Conservation (phyloP, 2,797 vertebrate genomes). For the Typhlichthys eigenmanni region DNA sequence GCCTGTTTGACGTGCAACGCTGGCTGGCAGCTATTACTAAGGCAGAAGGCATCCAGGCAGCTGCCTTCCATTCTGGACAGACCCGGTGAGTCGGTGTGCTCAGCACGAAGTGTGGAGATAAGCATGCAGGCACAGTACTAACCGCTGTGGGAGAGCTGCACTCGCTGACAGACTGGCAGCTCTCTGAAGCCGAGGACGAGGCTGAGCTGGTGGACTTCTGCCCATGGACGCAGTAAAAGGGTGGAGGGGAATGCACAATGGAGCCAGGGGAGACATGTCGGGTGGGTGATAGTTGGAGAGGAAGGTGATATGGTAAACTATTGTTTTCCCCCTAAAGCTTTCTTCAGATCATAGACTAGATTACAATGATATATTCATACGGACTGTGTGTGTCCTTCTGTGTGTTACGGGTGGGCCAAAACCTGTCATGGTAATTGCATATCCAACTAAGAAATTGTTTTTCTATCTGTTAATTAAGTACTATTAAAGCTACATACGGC, state of each 20-base stretch:
- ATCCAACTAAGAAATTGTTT: no score
- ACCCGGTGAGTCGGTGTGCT: constrained; percentile 19
- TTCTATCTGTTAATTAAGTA: no score
- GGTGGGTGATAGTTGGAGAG: constrained; percentile 37
- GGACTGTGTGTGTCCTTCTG: no score
- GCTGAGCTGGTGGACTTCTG: constrained; percentile 99
- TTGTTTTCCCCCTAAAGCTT: constrained; percentile 5
- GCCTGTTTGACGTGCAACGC: no score
- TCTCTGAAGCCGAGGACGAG: constrained; percentile 96
- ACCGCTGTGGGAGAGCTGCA: constrained; percentile 97
- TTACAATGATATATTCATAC: no score
- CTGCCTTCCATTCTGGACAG: no score
- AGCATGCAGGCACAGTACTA: constrained; percentile 74
- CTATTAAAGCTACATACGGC: no score
- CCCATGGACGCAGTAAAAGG: constrained; percentile 9
- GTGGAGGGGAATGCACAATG: constrained; percentile 36
- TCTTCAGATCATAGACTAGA: background rate
- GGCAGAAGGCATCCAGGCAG: no score
- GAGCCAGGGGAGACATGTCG: constrained; percentile 37
- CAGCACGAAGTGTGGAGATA: constrained; percentile 24
- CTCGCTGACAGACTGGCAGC: constrained; percentile 96
- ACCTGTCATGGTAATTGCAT: no score
- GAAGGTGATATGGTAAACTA: constrained; percentile 40
- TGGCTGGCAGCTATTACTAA: no score
- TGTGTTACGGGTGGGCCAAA: no score